A percentile compares a stretch with the other conserved stretches of the same genome.
Evolutionary conservation across 2,888 invertebrate genomes (phyloP).

Genomic region (Iselma pallidipennis): DNA sequence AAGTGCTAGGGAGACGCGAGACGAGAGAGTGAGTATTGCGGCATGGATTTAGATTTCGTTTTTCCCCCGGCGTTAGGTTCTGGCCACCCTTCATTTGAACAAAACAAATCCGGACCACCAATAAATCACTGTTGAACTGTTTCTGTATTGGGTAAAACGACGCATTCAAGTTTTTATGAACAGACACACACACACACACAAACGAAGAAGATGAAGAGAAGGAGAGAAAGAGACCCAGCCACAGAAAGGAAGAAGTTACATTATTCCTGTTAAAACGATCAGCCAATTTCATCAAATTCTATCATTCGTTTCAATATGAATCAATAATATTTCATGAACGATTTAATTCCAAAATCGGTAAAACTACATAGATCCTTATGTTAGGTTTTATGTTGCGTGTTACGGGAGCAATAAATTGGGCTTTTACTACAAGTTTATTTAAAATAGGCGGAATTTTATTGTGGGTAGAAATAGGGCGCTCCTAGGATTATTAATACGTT

Average conservation of each 20-base stretch:
- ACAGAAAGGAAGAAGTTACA: not conserved
- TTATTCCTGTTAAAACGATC: not conserved
- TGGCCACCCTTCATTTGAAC: slow-evolving; percentile 32
- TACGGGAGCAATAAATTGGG: too few relatives aligned
- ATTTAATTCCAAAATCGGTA: not conserved
- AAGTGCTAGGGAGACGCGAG: slow-evolving; percentile 20
- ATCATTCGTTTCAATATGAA: not conserved
- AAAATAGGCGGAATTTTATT: too few relatives aligned
- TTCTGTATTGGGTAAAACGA: slow-evolving; percentile 37
- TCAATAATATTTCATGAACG: not conserved
- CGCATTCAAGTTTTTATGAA: slow-evolving; percentile 27
- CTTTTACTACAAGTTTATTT: too few relatives aligned
- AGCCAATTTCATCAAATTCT: not conserved
- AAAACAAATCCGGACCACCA: slow-evolving; percentile 38
- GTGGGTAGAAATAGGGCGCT: too few relatives aligned
- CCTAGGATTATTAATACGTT: too few relatives aligned
- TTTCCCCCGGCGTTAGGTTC: slow-evolving; percentile 23
- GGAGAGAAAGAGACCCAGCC: not conserved
- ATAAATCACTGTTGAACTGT: slow-evolving; percentile 30
- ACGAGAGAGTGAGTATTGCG: slow-evolving; percentile 22
- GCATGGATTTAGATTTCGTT: slow-evolving; percentile 26
- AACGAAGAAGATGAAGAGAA: not conserved
- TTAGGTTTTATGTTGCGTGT: too few relatives aligned
- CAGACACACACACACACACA: not conserved
- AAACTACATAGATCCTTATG: too few relatives aligned